A percentile compares a stretch with the other conserved stretches of the same genome.
These are phyloP conservation scores for Pentamera pediparva DNA, from an alignment of 53 echinoderm and acorn worm species.

Conservation along the genomic window DNA sequence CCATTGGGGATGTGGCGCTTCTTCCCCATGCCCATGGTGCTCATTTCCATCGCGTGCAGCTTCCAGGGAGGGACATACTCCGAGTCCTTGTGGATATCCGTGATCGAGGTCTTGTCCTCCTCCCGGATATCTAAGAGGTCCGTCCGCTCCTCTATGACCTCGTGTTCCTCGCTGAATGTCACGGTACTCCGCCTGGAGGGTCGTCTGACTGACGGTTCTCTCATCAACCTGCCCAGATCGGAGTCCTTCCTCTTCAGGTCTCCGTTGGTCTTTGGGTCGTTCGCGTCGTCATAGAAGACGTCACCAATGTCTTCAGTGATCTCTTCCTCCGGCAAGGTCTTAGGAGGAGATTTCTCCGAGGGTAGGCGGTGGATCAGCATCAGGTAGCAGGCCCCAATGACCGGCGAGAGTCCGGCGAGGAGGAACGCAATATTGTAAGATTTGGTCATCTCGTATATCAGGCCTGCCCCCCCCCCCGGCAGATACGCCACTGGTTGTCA, in stretches of 20 bases:
- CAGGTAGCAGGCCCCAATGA: constrained; percentile 73
- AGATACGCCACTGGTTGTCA: too few relatives aligned
- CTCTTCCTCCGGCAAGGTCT: background rate
- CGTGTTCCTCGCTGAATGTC: constrained; percentile 15
- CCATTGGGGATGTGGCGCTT: background rate
- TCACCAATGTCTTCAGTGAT: constrained; percentile 27
- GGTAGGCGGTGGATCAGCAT: constrained; percentile 51
- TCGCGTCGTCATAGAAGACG: constrained; percentile 13
- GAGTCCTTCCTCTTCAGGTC: constrained; percentile 3
- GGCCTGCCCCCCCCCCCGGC: too few relatives aligned
- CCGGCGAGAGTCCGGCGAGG: constrained; percentile 68
- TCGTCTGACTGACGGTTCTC: constrained; percentile 12
- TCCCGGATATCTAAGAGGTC: background rate
- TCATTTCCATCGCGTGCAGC: background rate
- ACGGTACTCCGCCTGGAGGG: constrained; percentile 20
- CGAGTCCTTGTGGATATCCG: too few relatives aligned
- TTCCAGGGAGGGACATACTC: background rate
- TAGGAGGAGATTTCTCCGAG: background rate
- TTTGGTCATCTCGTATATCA: constrained; percentile 56
- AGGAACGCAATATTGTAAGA: constrained; percentile 80
- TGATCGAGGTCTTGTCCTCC: too few relatives aligned
- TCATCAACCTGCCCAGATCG: background rate
- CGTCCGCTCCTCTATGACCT: constrained; percentile 5
- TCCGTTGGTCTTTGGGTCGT: too few relatives aligned
- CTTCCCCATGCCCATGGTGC: background rate